Conservation (phyloP, 1,140 invertebrate species). For the Eupristina koningsbergeri region DNA sequence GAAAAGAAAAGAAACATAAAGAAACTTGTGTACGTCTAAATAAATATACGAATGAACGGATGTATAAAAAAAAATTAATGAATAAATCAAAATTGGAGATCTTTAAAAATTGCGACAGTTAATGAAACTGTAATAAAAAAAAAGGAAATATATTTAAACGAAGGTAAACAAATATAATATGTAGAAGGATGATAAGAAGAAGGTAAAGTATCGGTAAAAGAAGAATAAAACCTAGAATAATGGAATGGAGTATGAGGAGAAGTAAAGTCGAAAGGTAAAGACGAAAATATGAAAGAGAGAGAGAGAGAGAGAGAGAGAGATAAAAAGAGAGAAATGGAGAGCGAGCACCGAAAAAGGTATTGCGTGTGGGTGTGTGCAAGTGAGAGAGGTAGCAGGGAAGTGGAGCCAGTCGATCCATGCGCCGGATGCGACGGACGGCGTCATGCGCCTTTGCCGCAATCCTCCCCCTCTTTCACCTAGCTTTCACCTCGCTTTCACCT, state of each 20-base stretch:
- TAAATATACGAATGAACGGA: neutral
- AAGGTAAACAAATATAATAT: neutral
- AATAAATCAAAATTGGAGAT: neutral
- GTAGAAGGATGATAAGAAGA: neutral
- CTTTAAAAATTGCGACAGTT: neutral
- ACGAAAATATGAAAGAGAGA: neutral
- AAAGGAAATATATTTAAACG: neutral
- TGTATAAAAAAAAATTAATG: neutral
- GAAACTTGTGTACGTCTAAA: neutral
- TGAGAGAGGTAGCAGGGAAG: constrained; percentile 45
- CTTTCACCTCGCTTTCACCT: neutral
- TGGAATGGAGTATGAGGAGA: constrained; percentile 28
- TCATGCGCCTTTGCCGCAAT: constrained; percentile 63
- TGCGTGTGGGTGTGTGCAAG: constrained; percentile 11
- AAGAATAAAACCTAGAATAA: neutral
- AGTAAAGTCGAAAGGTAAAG: constrained; percentile 9
- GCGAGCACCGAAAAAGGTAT: neutral
- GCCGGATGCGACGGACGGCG: constrained; percentile 64
- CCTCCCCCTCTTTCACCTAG: neutral
- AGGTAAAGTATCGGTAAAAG: too few relatives aligned
- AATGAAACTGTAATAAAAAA: neutral
- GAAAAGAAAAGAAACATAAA: neutral
- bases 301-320: too few relatives aligned
- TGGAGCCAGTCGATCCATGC: constrained; percentile 67
- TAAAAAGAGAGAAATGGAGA: too few relatives aligned